Evolutionary conservation across 2,113 vertebrate species (phyloP).

Genomic region (Nesoenas mayeri): DNA sequence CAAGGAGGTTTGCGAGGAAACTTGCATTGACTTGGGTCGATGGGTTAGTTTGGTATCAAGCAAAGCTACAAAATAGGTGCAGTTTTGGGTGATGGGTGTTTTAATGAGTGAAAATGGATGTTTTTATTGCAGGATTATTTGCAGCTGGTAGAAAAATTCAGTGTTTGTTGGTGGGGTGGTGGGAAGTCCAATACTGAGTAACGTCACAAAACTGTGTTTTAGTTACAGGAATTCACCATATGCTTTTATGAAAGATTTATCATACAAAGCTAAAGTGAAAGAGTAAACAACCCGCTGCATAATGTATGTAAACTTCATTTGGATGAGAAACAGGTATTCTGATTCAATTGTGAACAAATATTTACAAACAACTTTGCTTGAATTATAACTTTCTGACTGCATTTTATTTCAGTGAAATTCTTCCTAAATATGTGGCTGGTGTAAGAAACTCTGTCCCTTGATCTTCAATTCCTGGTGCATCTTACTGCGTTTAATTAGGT

Average conservation of each 20-base stretch:
- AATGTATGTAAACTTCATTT: accelerated
- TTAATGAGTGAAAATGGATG: neutral
- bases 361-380: neutral
- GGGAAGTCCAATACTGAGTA: neutral
- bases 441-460: neutral
- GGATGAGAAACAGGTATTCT: neutral
- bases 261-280: neutral
- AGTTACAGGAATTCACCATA: neutral
- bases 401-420: neutral
- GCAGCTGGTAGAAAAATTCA: neutral
- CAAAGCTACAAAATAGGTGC: accelerated
- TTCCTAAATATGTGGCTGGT: neutral
- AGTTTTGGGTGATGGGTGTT: neutral
- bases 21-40: neutral
- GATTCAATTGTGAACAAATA: neutral
- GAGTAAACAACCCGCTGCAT: neutral
- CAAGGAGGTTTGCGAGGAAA: neutral
- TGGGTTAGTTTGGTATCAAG: neutral
- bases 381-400: neutral
- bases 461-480: neutral
- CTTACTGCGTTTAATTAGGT: neutral
- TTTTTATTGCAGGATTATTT: neutral
- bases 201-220: neutral
- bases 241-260: neutral
- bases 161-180: neutral